Base-by-base conservation (phyloP, 2,888 invertebrate species). In the Bibio marci region DNA sequence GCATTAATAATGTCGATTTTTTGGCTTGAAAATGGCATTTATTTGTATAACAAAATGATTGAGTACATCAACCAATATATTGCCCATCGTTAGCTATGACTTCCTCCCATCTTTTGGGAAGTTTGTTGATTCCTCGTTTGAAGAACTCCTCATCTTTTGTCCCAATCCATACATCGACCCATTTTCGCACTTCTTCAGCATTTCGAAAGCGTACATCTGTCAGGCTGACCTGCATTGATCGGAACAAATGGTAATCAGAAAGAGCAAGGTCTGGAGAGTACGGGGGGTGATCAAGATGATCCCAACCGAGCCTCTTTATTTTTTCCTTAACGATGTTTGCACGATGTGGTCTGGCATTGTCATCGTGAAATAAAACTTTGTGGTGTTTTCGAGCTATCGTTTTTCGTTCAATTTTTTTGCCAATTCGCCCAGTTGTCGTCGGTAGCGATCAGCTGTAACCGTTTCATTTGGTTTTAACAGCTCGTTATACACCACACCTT, bases 241-340 rank as follows among this genome's bases (percentile, higher is more conserved):
- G 4, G 22, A 22, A 30, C 44, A 40, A 37, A 39, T 46, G 41
- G 40, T 46, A 49, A 41, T 48, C 44, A 27, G 44, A 44, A 37
- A 41, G 43, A 37, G 39, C 40, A 38, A 47, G 41, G 36, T 44
- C 46, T 41, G 43, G 43, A 11, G 37, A 43, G 40, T 45, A 48
- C 32, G 27, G 44, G 39, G 39, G 28, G 18, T 36, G 17, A 18
- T 30, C 6, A 27, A 41, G 14, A 42, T 14, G 31, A 31, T 31
- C 31, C 31, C 31, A 31, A 31, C 31, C 31, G 31, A 31, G 14
- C 31, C 15, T 14, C 15, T 13, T 8, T 31, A 31, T 31, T 15
- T 31, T 31, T 12, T 31, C 14, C 15, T 31, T 31, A 14, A 31
- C 15, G 31, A 31, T 31, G 14, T 31, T 14, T 31, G 31, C 31